phyloP scores from a whole-genome alignment of 2,888 invertebrate genomes.

The Eurytoma adleriae region DNA sequence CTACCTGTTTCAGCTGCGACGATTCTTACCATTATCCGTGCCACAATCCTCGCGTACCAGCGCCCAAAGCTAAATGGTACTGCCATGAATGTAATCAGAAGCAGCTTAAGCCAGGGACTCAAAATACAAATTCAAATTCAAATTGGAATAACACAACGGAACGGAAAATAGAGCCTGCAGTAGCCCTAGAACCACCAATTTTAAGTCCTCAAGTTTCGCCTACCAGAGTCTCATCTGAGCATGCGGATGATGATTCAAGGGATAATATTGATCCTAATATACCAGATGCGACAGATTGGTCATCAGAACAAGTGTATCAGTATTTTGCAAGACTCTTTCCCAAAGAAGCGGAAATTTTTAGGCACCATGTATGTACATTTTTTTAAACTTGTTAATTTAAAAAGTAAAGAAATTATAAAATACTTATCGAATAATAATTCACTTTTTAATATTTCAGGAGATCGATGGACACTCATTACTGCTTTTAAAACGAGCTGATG shows the following conservation, averaged over 20 bases:
- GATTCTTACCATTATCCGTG: conserved; percentile 91
- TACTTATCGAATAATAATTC: neutral
- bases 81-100: conserved; percentile 81
- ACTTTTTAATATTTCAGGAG: conserved; percentile 79
- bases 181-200: conserved; percentile 65
- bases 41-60: conserved; percentile 83
- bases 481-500: conserved; percentile 89
- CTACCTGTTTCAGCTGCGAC: conserved; percentile 90
- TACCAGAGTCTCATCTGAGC: conserved; percentile 67
- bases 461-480: conserved; percentile 93
- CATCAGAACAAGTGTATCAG: conserved; percentile 87
- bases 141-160: conserved; percentile 57
- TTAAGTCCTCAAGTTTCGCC: conserved; percentile 73
- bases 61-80: conserved; percentile 82
- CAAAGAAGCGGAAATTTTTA: conserved; percentile 88
- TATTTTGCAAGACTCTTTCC: conserved; percentile 88
- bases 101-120: conserved; percentile 60
- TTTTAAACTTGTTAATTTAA: conserved; percentile 4
- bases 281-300: conserved; percentile 90
- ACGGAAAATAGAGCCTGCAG: conserved; percentile 8
- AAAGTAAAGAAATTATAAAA: conserved; percentile 12
- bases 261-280: conserved; percentile 81
- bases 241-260: conserved; percentile 66
- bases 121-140: conserved; percentile 31
- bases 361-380: conserved; percentile 82